These are phyloP conservation scores for Phyllostomus discolor DNA, from an alignment of 2,113 vertebrate species.

Conservation along the genomic window DNA sequence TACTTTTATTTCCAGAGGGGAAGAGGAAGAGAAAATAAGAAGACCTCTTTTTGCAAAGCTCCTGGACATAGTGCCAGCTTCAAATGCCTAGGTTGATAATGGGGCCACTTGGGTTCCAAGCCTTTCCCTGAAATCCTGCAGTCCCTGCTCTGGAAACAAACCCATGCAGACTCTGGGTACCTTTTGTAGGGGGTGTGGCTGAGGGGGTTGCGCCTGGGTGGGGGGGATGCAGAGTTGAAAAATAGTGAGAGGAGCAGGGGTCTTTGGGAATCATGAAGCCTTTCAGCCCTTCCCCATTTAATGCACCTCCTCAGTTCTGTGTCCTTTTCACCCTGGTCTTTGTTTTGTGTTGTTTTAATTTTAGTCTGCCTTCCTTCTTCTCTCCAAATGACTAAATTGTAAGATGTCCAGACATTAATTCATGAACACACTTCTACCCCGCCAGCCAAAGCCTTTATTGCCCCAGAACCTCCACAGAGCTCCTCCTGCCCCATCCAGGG, in stretches of 20 bases:
- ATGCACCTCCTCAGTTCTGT: not conserved
- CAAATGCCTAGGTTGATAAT: not conserved
- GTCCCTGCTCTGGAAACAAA: not conserved
- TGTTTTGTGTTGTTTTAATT: not conserved
- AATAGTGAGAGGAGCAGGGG: not conserved
- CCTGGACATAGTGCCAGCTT: not conserved
- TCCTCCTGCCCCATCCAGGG: not conserved
- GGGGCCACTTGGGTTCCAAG: not conserved
- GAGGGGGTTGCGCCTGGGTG: not conserved
- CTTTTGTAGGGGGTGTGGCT: not conserved
- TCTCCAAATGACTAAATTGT: not conserved
- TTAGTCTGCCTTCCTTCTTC: not conserved
- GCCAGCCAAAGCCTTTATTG: not conserved
- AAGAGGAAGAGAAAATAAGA: not conserved
- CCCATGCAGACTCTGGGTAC: not conserved
- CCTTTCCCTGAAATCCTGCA: not conserved
- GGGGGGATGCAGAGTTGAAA: not conserved
- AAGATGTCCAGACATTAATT: not conserved
- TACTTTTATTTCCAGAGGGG: slow-evolving; percentile 21
- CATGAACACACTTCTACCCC: not conserved
- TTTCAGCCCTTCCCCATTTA: not conserved
- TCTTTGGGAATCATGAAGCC: not conserved
- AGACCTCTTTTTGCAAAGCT: not conserved
- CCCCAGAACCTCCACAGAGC: not conserved
- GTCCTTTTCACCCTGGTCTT: not conserved